These are phyloP conservation scores for Diplosoma virens DNA, from an alignment of 23 tunicate species.

Conservation along the genomic window DNA sequence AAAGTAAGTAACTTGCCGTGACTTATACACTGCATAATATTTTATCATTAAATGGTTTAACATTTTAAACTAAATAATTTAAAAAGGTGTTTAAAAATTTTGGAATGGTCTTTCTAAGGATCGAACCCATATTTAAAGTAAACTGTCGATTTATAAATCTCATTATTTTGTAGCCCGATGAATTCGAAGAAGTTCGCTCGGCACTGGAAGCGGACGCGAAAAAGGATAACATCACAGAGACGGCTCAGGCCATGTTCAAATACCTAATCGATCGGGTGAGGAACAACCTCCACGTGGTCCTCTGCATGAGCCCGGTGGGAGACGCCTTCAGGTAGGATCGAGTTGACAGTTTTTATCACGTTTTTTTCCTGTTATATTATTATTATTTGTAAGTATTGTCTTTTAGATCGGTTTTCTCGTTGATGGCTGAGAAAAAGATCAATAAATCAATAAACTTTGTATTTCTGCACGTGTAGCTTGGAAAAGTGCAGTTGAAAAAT, in stretches of 20 bases:
- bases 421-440: background rate
- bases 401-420: too few relatives aligned
- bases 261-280: conserved; percentile 87
- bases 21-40: too few relatives aligned
- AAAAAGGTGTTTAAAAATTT: too few relatives aligned
- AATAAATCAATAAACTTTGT: background rate
- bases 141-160: too few relatives aligned
- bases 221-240: conserved; percentile 74
- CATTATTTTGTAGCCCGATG: conserved; percentile 83
- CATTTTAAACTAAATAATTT: too few relatives aligned
- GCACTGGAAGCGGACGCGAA: conserved; percentile 70
- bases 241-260: conserved; percentile 75
- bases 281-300: conserved; percentile 72
- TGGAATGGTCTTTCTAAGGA: too few relatives aligned
- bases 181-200: conserved; percentile 76
- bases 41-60: too few relatives aligned
- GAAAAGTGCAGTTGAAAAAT: too few relatives aligned
- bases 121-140: too few relatives aligned
- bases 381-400: too few relatives aligned
- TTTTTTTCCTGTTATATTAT: background rate
- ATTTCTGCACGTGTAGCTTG: background rate
- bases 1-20: too few relatives aligned
- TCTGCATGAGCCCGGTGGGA: conserved; percentile 95
- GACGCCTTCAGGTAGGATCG: conserved; percentile 82
- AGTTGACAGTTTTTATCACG: background rate